phyloP scores from a whole-genome alignment of 1,140 invertebrate genomes.

The Battus philenor region DNA sequence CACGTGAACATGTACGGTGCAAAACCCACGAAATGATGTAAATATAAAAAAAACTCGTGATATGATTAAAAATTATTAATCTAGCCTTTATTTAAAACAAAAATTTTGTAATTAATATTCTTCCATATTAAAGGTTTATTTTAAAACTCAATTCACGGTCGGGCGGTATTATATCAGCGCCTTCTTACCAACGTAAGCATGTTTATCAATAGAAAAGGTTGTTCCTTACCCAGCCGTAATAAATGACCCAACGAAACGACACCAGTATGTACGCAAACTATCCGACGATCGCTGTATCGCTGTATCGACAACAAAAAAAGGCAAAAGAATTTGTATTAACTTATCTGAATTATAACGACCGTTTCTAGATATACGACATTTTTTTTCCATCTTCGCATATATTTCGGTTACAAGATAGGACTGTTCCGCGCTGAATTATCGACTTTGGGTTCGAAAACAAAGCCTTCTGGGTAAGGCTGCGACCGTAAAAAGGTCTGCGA shows the following conservation, averaged over 20 bases:
- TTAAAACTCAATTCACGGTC: too few species aligned
- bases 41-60: too few species aligned
- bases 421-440: constrained; percentile 2
- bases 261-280: not conserved
- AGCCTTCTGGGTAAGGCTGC: not conserved
- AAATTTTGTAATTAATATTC: too few species aligned
- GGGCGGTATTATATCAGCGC: too few species aligned
- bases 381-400: constrained; percentile 7
- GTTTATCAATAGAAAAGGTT: too few species aligned
- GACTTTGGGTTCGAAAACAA: constrained; percentile 1
- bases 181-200: too few species aligned
- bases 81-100: too few species aligned
- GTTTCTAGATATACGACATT: constrained; percentile 7
- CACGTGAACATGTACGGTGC: too few species aligned
- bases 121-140: too few species aligned
- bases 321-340: constrained; percentile 3
- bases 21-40: too few species aligned
- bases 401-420: constrained; percentile 1
- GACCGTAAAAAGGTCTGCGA: not conserved
- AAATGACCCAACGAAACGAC: not conserved
- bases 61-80: too few species aligned
- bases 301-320: constrained; percentile 3
- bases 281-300: not conserved
- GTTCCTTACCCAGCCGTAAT: too few species aligned
- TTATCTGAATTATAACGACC: constrained; percentile 3